Evolutionary conservation across 2,888 invertebrate genomes (phyloP), one percentile per base, ranked within the genome.

Genomic region (Drosophila mulleri): DNA sequence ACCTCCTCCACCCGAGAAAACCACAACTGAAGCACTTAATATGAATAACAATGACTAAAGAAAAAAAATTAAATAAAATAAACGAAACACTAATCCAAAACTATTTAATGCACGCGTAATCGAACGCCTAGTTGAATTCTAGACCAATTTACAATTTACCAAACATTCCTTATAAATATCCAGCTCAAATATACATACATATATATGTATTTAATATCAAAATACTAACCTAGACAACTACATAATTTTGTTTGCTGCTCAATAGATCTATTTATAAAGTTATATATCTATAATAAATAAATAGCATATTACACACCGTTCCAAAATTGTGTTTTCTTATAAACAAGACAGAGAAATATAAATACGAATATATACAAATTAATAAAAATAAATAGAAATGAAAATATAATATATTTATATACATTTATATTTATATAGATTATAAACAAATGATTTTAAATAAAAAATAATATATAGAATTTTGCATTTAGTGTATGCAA

Each of bases 1-100:
- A 75, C 89, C 14, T 87, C 91, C 29, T 75, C 89, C 29, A 82
- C 92, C 16, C 92, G 92, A 16, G 91, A 85, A 35, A 89, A 79
- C 65, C 73, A 66, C 20, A 76, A 89, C 44, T 87, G 68, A 83
- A 57, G 11, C 41, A n/a, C 18, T 7, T 37, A 54, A 56, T 16
- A 18, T 26, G 18, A 26, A 23, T 37, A 35, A 16, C 9, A n/a
- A 39, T 29, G 8, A 18, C 16, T 16, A 39, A 16, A 18, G 5
- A 16, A 39, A 39, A 6, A 5, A 26, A n/a, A n/a, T n/a, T 6
- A 4, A 26, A 26, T 26, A 37, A 37, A 1, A 3, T 16, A 23
- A 23, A 23, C 7, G 16, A 54, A 42, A 35, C 32, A 12, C 35
- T 65, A 67, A 59, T 29, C 45, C 32, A 42, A 67, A 67, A 63